Evolutionary conservation across 35 echinoderm and acorn worm genomes (phyloP).

Genomic region (Amphiura filiformis): DNA sequence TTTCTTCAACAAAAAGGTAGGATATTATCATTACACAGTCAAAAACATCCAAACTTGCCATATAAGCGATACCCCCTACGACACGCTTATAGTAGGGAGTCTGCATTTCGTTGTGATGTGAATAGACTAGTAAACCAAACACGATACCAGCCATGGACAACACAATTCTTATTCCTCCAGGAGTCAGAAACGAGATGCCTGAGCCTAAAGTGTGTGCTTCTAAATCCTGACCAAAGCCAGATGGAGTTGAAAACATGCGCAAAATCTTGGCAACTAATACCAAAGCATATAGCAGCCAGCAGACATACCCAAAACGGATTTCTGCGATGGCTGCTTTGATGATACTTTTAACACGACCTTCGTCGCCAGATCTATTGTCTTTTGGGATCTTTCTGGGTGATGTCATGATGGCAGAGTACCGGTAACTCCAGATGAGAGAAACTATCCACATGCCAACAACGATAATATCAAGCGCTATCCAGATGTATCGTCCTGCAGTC

Average conservation of each 20-base stretch:
- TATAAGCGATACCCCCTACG: conserved; percentile 61
- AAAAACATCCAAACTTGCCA: conserved; percentile 67
- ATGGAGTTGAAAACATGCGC: conserved; percentile 48
- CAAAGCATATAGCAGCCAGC: conserved; percentile 63
- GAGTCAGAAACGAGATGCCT: conserved; percentile 45
- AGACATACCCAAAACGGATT: conserved; percentile 62
- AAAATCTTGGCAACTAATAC: conserved; percentile 61
- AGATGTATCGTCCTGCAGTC: conserved; percentile 12
- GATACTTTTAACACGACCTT: background rate
- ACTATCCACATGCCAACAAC: conserved; percentile 35
- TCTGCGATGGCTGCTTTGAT: conserved; percentile 26
- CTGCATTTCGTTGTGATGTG: conserved; percentile 72
- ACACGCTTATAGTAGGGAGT: conserved; percentile 60
- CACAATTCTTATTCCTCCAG: conserved; percentile 44
- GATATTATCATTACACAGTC: conserved; percentile 67
- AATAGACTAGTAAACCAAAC: conserved; percentile 67
- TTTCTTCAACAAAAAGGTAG: conserved; percentile 57
- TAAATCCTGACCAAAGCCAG: background rate
- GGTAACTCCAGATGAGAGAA: background rate
- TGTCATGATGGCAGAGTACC: background rate
- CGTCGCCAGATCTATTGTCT: background rate
- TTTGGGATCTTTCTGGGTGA: conserved; percentile 2
- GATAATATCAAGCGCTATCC: conserved; percentile 22
- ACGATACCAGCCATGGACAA: conserved; percentile 70
- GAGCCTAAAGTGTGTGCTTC: background rate